Evolutionary conservation across 2,888 invertebrate species (phyloP), one percentile per base, ranked within the genome.

Genomic region (Heliconius charithonia): DNA sequence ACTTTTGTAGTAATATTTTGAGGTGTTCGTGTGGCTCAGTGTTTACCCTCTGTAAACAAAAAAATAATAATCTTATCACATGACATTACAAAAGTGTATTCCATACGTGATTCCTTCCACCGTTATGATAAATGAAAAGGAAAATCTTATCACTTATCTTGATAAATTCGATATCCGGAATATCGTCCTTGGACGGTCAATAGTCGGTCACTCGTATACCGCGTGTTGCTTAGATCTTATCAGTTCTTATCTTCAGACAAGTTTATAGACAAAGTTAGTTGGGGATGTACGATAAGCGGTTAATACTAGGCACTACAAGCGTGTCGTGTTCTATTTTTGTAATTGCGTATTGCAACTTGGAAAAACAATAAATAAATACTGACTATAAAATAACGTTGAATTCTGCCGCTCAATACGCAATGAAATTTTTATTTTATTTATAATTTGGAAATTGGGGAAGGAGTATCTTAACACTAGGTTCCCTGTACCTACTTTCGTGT

Each of bases 211-310:
- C 84, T 85, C 87, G 79, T 75, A 82, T 81, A 78, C 81, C 83
- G 86, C 91, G 90, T 92, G 92, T 32, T 74, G 32, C 84, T 6
- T 81, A 76, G 79, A 82, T 84, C 81, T 84, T 87, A 88, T 89
- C 88, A 78, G 76, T 73, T 81, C 78, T 87, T 90, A 91, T 90
- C 89, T 89, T 86, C 90, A 89, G 91, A 91, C 91, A 81, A 80
- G 71, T 80, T 80, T 81, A 83, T 83, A 84, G 84, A 85, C 83
- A 78, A 76, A 77, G 75, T 79, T 75, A 81, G 84, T 83, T 82
- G 83, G 77, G 84, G 83, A 84, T 83, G 81, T 83, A 74, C 73
- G 69, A 73, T 75, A 71, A 72, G 25, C 9, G 79, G 75, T 81
- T 74, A 76, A 67, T 25, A 65, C 45, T 59, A 19, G 63, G 63